These are phyloP conservation scores for Drosophila nr. fundita DNA, from an alignment of 2,888 invertebrate species.

Conservation along the genomic window DNA sequence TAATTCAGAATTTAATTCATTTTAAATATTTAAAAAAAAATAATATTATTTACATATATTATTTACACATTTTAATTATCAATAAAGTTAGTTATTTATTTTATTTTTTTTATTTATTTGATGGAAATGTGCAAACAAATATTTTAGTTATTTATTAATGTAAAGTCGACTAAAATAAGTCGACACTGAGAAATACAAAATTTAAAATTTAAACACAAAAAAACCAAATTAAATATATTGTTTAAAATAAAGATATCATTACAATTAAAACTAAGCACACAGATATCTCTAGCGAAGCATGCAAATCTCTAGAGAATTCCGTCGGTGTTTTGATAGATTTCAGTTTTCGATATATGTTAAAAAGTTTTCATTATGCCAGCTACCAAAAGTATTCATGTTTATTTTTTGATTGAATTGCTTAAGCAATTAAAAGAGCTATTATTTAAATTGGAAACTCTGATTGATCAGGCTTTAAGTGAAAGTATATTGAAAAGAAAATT, in stretches of 20 bases:
- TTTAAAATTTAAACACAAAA: not conserved
- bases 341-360: not conserved
- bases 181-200: not conserved
- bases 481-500: not conserved
- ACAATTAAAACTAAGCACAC: not conserved
- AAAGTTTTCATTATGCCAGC: not conserved
- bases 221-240: not conserved
- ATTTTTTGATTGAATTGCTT: not conserved
- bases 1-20: no score
- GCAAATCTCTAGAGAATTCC: not conserved
- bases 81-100: not conserved
- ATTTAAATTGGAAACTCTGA: not conserved
- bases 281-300: not conserved
- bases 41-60: not conserved
- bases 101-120: not conserved
- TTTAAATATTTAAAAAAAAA: not conserved
- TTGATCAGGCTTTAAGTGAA: not conserved
- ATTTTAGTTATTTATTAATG: not conserved
- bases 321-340: not conserved
- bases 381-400: not conserved
- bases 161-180: not conserved
- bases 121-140: not conserved
- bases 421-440: not conserved
- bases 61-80: not conserved
- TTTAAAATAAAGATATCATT: not conserved